Percentiles rank a stretch among this genome's conserved stretches.
Conservation (phyloP, 2,113 vertebrate genomes). For the Heptranchias perlo region DNA sequence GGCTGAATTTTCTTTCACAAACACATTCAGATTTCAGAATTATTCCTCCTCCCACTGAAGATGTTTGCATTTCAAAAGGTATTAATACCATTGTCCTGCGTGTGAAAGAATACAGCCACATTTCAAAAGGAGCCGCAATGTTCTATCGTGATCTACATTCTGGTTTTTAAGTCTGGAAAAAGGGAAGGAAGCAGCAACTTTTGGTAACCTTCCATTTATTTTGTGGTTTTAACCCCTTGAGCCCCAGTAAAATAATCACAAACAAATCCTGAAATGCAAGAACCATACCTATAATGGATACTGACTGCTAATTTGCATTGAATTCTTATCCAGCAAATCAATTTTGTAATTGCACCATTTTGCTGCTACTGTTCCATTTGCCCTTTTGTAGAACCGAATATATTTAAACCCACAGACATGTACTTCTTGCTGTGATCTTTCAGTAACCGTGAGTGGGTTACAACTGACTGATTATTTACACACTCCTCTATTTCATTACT, state of each 20-base stretch:
- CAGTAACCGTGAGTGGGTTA: neutral
- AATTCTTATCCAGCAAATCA: neutral
- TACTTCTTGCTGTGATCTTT: neutral
- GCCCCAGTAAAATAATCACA: neutral
- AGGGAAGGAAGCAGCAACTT: neutral
- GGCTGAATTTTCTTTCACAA: neutral
- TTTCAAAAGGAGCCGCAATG: neutral
- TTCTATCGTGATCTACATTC: neutral
- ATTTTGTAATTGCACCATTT: neutral
- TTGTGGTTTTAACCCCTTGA: neutral
- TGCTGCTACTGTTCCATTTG: neutral
- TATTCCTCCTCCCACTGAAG: neutral
- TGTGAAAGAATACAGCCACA: neutral
- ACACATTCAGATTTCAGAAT: neutral
- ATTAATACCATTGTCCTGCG: neutral
- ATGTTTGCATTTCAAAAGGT: constrained; percentile 17
- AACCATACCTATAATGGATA: neutral
- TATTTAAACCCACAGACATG: neutral
- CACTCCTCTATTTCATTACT: neutral
- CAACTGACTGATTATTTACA: neutral
- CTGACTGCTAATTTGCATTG: neutral
- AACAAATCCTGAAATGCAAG: neutral
- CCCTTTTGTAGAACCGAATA: neutral
- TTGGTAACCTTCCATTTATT: neutral
- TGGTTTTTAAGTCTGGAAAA: neutral